Base-by-base conservation (phyloP, 2,888 invertebrate species). In the Hypsopygia costalis region DNA sequence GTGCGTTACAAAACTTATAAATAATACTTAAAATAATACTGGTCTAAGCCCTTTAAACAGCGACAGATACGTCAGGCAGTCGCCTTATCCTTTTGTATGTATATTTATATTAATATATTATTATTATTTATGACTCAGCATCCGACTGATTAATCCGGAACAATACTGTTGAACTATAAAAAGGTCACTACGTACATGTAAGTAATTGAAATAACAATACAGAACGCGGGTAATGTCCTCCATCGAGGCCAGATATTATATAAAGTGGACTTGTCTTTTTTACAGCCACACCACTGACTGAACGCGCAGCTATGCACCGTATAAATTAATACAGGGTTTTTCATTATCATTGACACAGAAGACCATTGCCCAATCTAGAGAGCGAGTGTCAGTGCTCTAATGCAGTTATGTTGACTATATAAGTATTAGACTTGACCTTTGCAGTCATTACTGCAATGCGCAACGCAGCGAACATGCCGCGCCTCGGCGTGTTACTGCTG, bases 291-390 rank as follows among this genome's bases (percentile, higher is more conserved):
- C 31, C 9, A 51, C 53, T 47, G 38, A 44, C 44, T 51, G 62
- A 64, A 76, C 75, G 77, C 78, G 74, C 56, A 71, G 72, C 71
- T 68, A 81, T 81, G 79, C 77, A 69, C 76, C 76, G 81, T 68
- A 68, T 65, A 78, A 85, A 77, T 77, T 66, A 78, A 72, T 68
- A 79, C 75, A 76, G 76, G 71, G 79, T 83, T 86, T 83, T 81
- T 83, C 74, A 79, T 76, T 86, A 83, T 75, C 87, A 87, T 85
- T 87, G 86, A 87, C 87, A 87, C 83, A 80, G 81, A 85, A 86
- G 81, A 67, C 58, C 63, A 68, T 88, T 87, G 79, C 83, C 55
- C 82, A 87, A 88, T 83, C 66, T 73, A 73, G 77, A 77, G 70
- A 80, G 79, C 75, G 82, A 86, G 81, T 85, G 83, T 76, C 86